Evolutionary conservation across 2,888 invertebrate genomes (phyloP), one percentile per base, ranked within the genome.

Genomic region (Branchellion lobata): DNA sequence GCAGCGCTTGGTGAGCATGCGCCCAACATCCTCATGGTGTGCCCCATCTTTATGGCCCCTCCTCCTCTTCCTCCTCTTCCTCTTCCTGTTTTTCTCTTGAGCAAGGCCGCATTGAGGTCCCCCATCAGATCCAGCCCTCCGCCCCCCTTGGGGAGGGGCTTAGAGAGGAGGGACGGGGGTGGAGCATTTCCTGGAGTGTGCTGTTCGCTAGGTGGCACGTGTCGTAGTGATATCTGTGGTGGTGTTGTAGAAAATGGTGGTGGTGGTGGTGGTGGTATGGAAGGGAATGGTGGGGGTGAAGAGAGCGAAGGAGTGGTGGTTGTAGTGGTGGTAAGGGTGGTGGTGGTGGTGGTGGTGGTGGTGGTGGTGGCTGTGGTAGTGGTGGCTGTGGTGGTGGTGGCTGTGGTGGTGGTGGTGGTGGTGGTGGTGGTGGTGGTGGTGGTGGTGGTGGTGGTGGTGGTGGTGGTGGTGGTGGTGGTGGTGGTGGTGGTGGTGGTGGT

Each of bases 101-200:
- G 61, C 2, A 77, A 36, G 36, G 29, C 77, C 31, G 77, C 77
- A 36, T 34, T 77, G n/a, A 77, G 36, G 24, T 77, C 77, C 3
- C 40, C 57, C 77, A 77, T 77, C 3, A 77, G 65, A 29, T 57
- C 77, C 8, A n/a, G 31, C 33, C 34, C 31, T 34, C 61, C 77
- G 14, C 29, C 51, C n/a, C 57, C 77, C 1, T 8, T 8, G 14
- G 61, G 61, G 3, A 57, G 21, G 8, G 61, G 61, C 24, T 57
- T 57, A n/a, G 61, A 8, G n/a, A 57, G 24, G 61, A 57, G n/a
- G 21, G n/a, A 24, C 5, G 24, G 3, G 24, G 61, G 61, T 24
- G 21, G 14, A 5, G 5, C 11, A 8, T 24, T 8, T 5, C 61
- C 61, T 57, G 61, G 61, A 14, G n/a, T n/a, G 61, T 57, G 61